Base-by-base conservation (phyloP, 2,797 vertebrate species). In the Lithobates pipiens region DNA sequence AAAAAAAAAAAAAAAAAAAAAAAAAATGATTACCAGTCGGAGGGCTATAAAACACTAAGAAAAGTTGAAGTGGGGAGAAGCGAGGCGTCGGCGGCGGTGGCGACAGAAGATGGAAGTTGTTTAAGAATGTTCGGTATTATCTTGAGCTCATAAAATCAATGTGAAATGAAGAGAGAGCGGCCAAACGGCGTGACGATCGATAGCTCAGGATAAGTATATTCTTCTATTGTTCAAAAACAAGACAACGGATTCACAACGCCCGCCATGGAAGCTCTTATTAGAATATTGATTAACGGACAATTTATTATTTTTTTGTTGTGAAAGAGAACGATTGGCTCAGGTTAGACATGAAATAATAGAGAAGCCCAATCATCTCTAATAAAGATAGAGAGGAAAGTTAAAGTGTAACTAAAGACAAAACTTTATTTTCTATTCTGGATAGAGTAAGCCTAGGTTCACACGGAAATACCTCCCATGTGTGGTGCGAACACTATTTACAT, bases 61-160 rank as follows among this genome's bases (percentile, higher is more conserved):
- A 18, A 18, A 54, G 15, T 3, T 54, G 13, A 54, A 54, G 50
- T 54, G 50, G 50, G 50, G 44, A 11, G 13, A 46, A 13, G 10
- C 44, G 13, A 9, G 13, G 13, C 10, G 44, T 2, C 42, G 44
- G 50, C 70, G 21, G 50, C 42, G 44, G 50, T 61, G 21, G 50
- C 16, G 70, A 27, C 25, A 29, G 9, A 76, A 25, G n/a, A 32
- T 79, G 46, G 27, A 65, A 73, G 36, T 46, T 63, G 32, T 44
- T 63, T 76, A 76, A 76, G 32, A 74, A n/a, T 77, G 44, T 44
- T 78, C 34, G 10, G 50, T n/a, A 80, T 80, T 68, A 75, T 80
- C 71, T n/a, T 25, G 39, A 54, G 70, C 73, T 34, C 71, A 13
- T 32, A n/a, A 23, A 70, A 80, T 80, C 84, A 70, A 85, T 80